Conservation (phyloP, 1,140 invertebrate genomes). For the Harlomillsia oculata region DNA sequence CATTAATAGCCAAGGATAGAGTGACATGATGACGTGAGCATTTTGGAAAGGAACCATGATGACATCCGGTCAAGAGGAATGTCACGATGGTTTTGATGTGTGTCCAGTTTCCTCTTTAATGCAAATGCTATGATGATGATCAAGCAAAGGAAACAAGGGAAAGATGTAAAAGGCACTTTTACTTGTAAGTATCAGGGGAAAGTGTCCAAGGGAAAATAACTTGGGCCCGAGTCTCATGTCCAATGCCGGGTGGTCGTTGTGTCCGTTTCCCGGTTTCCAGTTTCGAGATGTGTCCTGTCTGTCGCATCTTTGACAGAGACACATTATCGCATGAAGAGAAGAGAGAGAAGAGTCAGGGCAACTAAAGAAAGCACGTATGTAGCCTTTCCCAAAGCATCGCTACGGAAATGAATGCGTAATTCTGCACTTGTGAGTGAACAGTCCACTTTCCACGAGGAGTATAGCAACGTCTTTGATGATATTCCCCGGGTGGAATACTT, state of each 20-base stretch:
- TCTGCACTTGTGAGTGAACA: conserved; percentile 16
- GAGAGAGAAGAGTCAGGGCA: conserved; percentile 20
- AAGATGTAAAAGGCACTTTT: conserved; percentile 2
- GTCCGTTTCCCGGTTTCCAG: conserved; percentile 13
- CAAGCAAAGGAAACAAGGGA: conserved; percentile 21
- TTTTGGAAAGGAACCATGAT: conserved; percentile 30
- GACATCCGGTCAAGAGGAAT: conserved; percentile 28
- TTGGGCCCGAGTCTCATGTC: conserved; percentile 6
- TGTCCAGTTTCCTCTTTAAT: conserved; percentile 28
- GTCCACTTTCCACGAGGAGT: too few species aligned
- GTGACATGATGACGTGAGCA: conserved; percentile 15
- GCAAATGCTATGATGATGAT: conserved; percentile 33
- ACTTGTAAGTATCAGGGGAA: conserved; percentile 1
- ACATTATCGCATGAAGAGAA: conserved; percentile 32
- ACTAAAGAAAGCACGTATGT: conserved; percentile 2
- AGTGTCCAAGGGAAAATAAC: not conserved
- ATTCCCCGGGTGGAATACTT: too few species aligned
- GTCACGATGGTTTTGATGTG: conserved; percentile 24
- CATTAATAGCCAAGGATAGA: too few species aligned
- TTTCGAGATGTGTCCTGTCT: conserved; percentile 13
- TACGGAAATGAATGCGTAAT: conserved; percentile 32
- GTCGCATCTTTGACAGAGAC: conserved; percentile 25
- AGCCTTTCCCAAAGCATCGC: conserved; percentile 18
- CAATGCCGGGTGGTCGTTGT: too few species aligned
- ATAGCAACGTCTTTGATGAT: conserved; percentile 27